Evolutionary conservation across 2,888 invertebrate species (phyloP).

Genomic region (Pomacea canaliculata): DNA sequence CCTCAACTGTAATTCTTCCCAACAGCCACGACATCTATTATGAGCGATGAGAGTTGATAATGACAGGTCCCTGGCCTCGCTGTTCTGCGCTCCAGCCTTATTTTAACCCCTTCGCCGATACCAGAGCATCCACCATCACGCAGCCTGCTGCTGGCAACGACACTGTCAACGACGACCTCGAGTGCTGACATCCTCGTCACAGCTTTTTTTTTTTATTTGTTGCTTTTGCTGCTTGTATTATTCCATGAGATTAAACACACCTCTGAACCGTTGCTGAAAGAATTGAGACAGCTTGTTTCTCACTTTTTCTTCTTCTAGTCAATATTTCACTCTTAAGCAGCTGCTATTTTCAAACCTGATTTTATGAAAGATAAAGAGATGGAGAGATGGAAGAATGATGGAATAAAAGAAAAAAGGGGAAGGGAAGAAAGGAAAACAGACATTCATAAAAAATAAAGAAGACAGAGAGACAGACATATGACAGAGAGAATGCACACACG

Average conservation of each 20-base stretch:
- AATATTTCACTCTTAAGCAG: background rate
- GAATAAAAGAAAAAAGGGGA: background rate
- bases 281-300: no score
- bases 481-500: background rate
- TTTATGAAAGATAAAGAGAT: background rate
- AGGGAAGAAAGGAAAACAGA: background rate
- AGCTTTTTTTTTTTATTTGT: no score
- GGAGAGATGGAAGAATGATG: background rate
- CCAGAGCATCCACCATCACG: no score
- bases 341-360: background rate
- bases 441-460: background rate
- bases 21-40: conserved; percentile 20
- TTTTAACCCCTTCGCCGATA: no score
- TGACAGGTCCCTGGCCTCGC: conserved; percentile 6
- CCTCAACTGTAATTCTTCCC: conserved; percentile 11
- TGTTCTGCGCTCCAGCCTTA: no score
- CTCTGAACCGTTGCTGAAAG: no score
- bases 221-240: no score
- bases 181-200: no score
- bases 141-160: no score
- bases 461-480: background rate
- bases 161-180: no score
- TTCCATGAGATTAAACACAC: no score
- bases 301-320: background rate
- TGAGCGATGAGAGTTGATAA: conserved; percentile 18